Evolutionary conservation across 23 tunicate genomes (phyloP).

Genomic region (Pegea sp.): DNA sequence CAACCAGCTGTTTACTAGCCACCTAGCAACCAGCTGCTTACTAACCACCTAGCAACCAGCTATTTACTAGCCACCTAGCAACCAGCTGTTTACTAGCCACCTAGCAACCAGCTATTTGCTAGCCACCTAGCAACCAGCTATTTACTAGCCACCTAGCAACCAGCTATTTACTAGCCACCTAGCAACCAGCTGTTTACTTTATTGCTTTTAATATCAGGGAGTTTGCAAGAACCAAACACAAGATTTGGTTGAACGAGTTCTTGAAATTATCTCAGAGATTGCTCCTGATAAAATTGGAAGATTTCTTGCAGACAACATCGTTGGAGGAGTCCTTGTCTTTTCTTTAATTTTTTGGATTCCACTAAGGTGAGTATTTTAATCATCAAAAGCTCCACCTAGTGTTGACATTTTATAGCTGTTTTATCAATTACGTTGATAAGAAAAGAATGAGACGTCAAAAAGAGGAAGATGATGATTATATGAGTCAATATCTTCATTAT

Average conservation of each 20-base stretch:
- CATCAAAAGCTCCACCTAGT: background rate
- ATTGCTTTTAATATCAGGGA: constrained; percentile 13
- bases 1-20: too few species aligned
- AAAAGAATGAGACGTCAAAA: constrained; percentile 38
- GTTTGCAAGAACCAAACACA: constrained; percentile 59
- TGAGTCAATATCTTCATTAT: too few species aligned
- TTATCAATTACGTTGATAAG: constrained; percentile 84
- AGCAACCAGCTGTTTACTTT: too few species aligned
- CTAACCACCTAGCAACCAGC: too few species aligned
- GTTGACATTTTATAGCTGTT: constrained; percentile 25
- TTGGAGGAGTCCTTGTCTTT: constrained; percentile 63
- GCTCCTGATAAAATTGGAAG: constrained; percentile 87
- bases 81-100: too few species aligned
- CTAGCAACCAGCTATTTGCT: too few species aligned
- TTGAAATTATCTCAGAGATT: constrained; percentile 60
- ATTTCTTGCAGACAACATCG: constrained; percentile 72
- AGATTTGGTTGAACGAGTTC: constrained; percentile 73
- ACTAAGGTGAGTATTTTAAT: constrained; percentile 19
- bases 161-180: too few species aligned
- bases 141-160: too few species aligned
- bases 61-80: too few species aligned
- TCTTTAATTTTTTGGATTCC: constrained; percentile 76
- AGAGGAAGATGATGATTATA: constrained; percentile 13
- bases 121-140: too few species aligned
- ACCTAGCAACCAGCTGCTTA: too few species aligned